A percentile compares a stretch with the other conserved stretches of the same genome.
phyloP scores from a whole-genome alignment of 2,797 vertebrate genomes.

The Channa striata region DNA sequence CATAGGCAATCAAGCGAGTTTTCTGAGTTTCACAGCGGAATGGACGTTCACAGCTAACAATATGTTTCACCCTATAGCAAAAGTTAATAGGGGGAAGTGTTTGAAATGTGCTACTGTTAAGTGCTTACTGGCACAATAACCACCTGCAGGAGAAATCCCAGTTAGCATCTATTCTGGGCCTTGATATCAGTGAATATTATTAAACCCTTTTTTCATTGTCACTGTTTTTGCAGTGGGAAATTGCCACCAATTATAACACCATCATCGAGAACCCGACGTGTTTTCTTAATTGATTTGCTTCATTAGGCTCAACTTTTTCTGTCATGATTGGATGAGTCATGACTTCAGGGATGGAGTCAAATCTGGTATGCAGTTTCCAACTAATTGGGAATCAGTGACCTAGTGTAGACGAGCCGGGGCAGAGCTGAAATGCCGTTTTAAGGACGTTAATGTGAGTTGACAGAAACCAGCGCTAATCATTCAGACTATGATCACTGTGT shows the following conservation, averaged over 20 bases:
- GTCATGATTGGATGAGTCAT: constrained; percentile 39
- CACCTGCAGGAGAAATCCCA: constrained; percentile 1
- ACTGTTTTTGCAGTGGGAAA: constrained; percentile 8
- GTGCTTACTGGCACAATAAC: not conserved
- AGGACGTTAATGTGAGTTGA: constrained; percentile 68
- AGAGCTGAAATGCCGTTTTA: constrained; percentile 48
- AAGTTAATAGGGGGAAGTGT: not conserved
- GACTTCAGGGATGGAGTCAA: constrained; percentile 22
- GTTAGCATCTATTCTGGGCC: not conserved
- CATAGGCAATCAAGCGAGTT: too few species aligned
- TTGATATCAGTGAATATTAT: constrained; percentile 15
- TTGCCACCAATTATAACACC: constrained; percentile 4
- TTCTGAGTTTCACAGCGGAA: too few species aligned
- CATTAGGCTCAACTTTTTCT: constrained; percentile 38
- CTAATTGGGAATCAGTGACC: constrained; percentile 72
- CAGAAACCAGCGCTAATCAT: constrained; percentile 70
- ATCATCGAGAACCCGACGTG: not conserved
- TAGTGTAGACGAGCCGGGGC: constrained; percentile 43
- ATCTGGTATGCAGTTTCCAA: constrained; percentile 44
- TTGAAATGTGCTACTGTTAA: not conserved
- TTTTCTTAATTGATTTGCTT: constrained; percentile 48
- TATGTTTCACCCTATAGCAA: not conserved
- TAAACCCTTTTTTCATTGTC: constrained; percentile 1
- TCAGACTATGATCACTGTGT: constrained; percentile 56
- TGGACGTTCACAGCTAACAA: not conserved